Evolutionary conservation across 2,797 vertebrate species (phyloP).

Genomic region (Channa striata): DNA sequence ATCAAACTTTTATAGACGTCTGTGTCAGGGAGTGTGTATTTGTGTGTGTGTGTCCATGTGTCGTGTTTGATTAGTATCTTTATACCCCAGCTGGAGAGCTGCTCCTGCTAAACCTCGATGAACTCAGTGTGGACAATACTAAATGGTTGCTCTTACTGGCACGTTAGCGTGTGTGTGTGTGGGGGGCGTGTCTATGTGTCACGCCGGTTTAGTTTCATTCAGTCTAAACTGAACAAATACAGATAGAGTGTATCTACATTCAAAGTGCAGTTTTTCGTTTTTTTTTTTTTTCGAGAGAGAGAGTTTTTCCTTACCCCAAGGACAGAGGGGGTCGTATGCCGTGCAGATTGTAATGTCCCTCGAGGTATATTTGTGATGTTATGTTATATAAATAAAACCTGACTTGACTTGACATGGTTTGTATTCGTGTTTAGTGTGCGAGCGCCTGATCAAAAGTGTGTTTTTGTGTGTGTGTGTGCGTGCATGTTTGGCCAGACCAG

Average conservation of each 20-base stretch:
- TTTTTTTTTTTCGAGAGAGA: no score
- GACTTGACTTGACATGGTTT: constrained; percentile 3
- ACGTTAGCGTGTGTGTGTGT: constrained; percentile 24
- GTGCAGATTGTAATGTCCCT: background rate
- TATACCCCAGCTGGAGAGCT: constrained; percentile 61
- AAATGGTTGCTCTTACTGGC: constrained; percentile 61
- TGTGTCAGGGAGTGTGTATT: constrained; percentile 14
- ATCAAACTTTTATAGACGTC: constrained; percentile 58
- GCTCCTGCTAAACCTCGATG: constrained; percentile 60
- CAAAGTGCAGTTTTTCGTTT: constrained; percentile 1
- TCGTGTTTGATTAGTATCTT: constrained; percentile 76
- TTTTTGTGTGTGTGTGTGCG: constrained; percentile 2
- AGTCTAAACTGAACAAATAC: background rate
- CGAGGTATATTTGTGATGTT: background rate
- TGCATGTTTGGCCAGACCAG: constrained; percentile 30
- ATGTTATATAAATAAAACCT: background rate
- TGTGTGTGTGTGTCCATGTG: constrained; percentile 50
- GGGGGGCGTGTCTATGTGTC: background rate
- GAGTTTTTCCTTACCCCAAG: background rate
- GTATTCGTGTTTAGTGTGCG: constrained; percentile 13
- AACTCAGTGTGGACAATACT: constrained; percentile 67
- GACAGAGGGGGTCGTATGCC: background rate
- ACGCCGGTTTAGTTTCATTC: constrained; percentile 8
- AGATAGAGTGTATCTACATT: background rate
- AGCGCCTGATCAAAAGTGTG: constrained; percentile 12